Evolutionary conservation across 2,888 invertebrate genomes (phyloP).

Genomic region (Nomada lathburiana): DNA sequence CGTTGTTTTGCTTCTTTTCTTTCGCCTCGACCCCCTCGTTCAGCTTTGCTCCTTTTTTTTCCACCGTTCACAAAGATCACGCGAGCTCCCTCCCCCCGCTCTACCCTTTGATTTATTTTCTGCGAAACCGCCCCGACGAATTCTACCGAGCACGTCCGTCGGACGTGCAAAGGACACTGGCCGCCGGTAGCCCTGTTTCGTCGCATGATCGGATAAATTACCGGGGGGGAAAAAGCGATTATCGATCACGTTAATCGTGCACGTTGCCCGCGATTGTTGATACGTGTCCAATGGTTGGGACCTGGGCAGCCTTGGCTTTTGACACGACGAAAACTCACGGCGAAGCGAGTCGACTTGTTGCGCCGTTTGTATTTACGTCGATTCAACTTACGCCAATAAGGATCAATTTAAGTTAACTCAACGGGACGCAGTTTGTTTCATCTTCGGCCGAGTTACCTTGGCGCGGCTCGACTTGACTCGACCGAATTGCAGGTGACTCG

Average conservation of each 20-base stretch:
- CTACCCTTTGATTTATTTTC: slow-evolving; percentile 19
- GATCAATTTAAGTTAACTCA: too few relatives aligned
- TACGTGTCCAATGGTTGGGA: too few relatives aligned
- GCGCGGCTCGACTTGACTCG: too few relatives aligned
- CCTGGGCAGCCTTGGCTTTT: too few relatives aligned
- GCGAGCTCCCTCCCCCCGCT: slow-evolving; percentile 59
- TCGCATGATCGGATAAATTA: neutral
- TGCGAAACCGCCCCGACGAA: slow-evolving; percentile 23
- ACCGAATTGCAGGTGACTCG: too few relatives aligned
- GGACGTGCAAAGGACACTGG: neutral
- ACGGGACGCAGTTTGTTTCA: too few relatives aligned
- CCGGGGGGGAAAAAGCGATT: neutral
- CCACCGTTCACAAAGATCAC: slow-evolving; percentile 60
- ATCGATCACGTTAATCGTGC: neutral
- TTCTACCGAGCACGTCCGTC: neutral
- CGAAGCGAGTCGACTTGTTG: too few relatives aligned
- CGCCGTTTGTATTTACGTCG: too few relatives aligned
- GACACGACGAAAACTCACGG: too few relatives aligned
- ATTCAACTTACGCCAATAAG: too few relatives aligned
- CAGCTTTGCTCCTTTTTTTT: slow-evolving; percentile 38
- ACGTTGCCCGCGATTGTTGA: too few relatives aligned
- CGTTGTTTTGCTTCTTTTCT: slow-evolving; percentile 9
- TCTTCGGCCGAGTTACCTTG: too few relatives aligned
- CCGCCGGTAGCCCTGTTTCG: neutral
- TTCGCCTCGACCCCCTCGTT: neutral